phyloP scores from a whole-genome alignment of 2,888 invertebrate species.

The Phymatocera aterrima region DNA sequence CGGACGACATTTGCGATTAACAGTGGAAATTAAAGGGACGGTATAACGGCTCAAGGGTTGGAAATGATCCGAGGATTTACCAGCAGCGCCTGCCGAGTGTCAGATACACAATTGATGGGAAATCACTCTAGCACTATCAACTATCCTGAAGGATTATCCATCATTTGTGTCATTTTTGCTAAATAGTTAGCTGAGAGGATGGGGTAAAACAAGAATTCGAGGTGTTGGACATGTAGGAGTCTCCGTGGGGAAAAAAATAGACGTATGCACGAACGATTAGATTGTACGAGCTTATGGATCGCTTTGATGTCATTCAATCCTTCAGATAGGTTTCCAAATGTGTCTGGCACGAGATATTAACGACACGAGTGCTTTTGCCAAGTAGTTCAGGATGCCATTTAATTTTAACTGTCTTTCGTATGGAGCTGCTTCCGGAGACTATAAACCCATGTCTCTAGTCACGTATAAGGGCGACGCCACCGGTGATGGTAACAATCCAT shows the following conservation, averaged over 20 bases:
- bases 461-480: slow-evolving; percentile 16
- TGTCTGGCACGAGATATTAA: slow-evolving; percentile 31
- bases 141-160: slow-evolving; percentile 8
- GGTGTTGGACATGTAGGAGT: neutral
- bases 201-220: neutral
- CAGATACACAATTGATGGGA: slow-evolving; percentile 13
- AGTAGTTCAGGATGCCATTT: slow-evolving; percentile 30
- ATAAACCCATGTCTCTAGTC: slow-evolving; percentile 1
- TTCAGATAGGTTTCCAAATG: slow-evolving; percentile 18
- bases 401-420: slow-evolving; percentile 40
- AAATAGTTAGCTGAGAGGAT: neutral
- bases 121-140: slow-evolving; percentile 6
- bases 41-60: neutral
- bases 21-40: neutral
- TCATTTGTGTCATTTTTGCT: neutral
- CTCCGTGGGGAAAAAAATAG: neutral
- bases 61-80: slow-evolving; percentile 32
- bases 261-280: too few species aligned
- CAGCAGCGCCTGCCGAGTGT: slow-evolving; percentile 13
- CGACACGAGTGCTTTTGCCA: slow-evolving; percentile 34
- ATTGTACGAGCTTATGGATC: slow-evolving; percentile 21
- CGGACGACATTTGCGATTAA: neutral
- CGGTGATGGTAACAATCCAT: slow-evolving; percentile 22
- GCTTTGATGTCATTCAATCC: slow-evolving; percentile 30
- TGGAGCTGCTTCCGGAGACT: slow-evolving; percentile 34